Percentiles rank a stretch among this genome's conserved stretches.
Conservation (phyloP, 2,888 invertebrate species). For the Platynereis dumerilii region DNA sequence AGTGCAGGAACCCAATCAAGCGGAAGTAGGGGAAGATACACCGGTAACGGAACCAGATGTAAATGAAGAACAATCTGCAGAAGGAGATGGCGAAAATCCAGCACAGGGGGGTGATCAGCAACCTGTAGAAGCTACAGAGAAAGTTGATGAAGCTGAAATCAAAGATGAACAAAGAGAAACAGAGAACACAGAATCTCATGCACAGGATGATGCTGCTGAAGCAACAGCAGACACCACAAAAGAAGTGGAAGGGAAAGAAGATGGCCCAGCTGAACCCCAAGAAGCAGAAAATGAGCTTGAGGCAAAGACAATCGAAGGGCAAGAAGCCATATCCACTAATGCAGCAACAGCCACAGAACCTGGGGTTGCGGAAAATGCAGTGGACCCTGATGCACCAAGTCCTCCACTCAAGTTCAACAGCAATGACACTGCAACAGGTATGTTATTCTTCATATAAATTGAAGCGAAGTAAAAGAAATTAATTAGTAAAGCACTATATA, state of each 20-base stretch:
- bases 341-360: conserved; percentile 10
- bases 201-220: neutral
- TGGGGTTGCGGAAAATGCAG: conserved; percentile 4
- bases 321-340: conserved; percentile 23
- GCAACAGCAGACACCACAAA: conserved; percentile 18
- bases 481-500: no score
- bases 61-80: conserved; percentile 2
- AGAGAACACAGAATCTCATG: conserved; percentile 20
- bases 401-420: conserved; percentile 15
- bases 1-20: neutral
- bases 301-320: conserved; percentile 1
- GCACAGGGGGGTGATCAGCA: neutral
- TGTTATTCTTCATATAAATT: no score
- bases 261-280: conserved; percentile 12
- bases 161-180: conserved; percentile 17
- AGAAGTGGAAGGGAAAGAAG: conserved; percentile 10
- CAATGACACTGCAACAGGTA: conserved; percentile 39
- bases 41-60: conserved; percentile 5
- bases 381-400: conserved; percentile 31
- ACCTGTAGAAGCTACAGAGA: conserved; percentile 20
- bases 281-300: conserved; percentile 24
- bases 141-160: conserved; percentile 17
- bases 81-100: neutral
- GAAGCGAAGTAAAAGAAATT: no score
- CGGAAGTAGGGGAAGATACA: neutral